These are phyloP conservation scores for Heterochromis multidens DNA, from an alignment of 2,113 vertebrate species.

Conservation along the genomic window DNA sequence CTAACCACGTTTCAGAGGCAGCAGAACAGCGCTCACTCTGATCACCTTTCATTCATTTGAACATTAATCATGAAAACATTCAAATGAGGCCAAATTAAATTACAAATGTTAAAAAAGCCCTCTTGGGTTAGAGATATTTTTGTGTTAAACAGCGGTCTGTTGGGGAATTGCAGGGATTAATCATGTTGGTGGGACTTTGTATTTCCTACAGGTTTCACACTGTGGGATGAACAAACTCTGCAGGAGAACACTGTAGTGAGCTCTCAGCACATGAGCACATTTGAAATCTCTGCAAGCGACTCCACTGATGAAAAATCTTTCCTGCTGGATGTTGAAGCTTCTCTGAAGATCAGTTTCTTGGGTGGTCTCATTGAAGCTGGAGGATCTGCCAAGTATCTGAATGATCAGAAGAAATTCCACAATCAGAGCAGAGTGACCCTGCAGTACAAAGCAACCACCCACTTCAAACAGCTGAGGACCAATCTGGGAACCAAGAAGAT, in stretches of 20 bases:
- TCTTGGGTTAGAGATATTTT: too few species aligned
- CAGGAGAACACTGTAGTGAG: not conserved
- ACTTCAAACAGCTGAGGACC: constrained; percentile 18
- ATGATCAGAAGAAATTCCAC: not conserved
- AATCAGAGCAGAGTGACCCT: constrained; percentile 20
- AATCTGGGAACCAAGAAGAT: not conserved
- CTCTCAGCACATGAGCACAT: not conserved
- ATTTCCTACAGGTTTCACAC: not conserved
- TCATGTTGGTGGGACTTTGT: too few species aligned
- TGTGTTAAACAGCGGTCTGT: too few species aligned
- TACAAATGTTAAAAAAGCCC: too few species aligned
- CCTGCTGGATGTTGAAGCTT: not conserved
- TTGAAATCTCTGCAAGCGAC: constrained; percentile 6
- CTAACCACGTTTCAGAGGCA: too few species aligned
- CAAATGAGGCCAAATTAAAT: too few species aligned
- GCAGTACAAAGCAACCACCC: constrained; percentile 27
- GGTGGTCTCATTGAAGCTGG: constrained; percentile 7
- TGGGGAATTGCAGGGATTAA: too few species aligned
- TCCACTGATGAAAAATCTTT: not conserved
- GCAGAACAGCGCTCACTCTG: too few species aligned
- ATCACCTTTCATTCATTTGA: too few species aligned
- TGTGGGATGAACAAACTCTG: not conserved
- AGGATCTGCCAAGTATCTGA: constrained; percentile 42
- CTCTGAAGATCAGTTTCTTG: constrained; percentile 25
- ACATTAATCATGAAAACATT: too few species aligned